phyloP scores from a whole-genome alignment of 2,797 vertebrate species.

The Diceros bicornis region DNA sequence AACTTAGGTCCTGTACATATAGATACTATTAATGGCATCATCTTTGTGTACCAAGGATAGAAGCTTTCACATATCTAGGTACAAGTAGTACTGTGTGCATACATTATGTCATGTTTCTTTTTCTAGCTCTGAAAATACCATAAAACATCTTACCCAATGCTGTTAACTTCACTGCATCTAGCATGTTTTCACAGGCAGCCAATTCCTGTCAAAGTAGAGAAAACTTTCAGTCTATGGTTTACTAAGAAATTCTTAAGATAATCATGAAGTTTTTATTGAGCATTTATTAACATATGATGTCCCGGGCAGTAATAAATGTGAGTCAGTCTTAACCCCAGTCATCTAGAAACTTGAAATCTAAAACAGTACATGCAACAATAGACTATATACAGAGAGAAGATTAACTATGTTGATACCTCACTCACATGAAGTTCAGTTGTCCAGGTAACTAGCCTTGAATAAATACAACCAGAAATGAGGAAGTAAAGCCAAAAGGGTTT shows the following conservation, averaged over 20 bases:
- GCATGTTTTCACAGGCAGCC: constrained; percentile 92
- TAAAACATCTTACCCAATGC: constrained; percentile 88
- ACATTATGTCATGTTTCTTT: background rate
- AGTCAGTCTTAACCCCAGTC: constrained; percentile 31
- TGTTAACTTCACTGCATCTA: constrained; percentile 91
- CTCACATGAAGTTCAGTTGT: background rate
- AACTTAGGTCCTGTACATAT: background rate
- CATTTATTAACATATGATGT: background rate
- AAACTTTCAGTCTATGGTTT: constrained; percentile 13
- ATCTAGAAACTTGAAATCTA: constrained; percentile 47
- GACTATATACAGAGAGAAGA: background rate
- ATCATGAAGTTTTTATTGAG: constrained; percentile 29
- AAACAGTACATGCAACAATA: background rate
- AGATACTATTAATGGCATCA: background rate
- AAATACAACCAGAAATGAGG: background rate
- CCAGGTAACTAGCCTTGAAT: constrained; percentile 33
- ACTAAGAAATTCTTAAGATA: background rate
- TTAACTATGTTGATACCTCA: background rate
- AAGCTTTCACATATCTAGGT: background rate
- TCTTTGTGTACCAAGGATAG: background rate
- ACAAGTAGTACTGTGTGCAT: background rate
- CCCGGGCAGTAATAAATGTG: constrained; percentile 14
- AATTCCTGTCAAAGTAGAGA: constrained; percentile 89
- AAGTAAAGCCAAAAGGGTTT: background rate
- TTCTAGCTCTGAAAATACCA: constrained; percentile 49